Evolutionary conservation across 2,888 invertebrate species (phyloP), one percentile per base, ranked within the genome.

Genomic region (Cordilura impudica): DNA sequence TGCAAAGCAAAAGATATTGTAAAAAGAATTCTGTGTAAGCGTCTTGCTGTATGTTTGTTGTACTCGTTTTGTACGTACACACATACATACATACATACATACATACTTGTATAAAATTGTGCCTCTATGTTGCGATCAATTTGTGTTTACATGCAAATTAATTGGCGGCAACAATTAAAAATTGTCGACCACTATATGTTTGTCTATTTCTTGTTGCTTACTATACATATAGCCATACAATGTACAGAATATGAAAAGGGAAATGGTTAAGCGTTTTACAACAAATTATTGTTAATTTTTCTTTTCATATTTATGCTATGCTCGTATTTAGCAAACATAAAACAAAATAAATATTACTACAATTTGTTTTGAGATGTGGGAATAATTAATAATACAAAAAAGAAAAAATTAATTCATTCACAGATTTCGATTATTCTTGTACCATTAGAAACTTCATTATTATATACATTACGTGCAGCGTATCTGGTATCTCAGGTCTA

Each of bases 61-160:
- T 21, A 53, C 61, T 53, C 51, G 19, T 45, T 19, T 45, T 47
- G 53, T n/a, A 26, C 65, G 16, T 35, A 51, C 16, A 58, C 14
- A 14, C 35, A 51, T 39, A 12, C 56, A 19, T 10, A n/a, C n/a
- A n/a, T 14, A 2, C 8, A 5, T 45, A 5, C 2, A 8, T 47
- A 16, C 5, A 16, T 67, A 53, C 39, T 56, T 19, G 72, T 66
- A 53, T 66, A 49, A 69, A 63, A 51, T 71, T 66, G 61, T 66
- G 78, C 71, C 66, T 65, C 66, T 53, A 78, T 78, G 75, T 78
- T 83, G 81, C 71, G 80, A 78, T 81, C 83, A 83, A 83, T 83
- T 83, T 83, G 83, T 83, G 83, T 83, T 83, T 83, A 83, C 83
- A 83, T 83, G 83, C 83, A 83, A 83, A 82, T 81, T 81, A 81